Percentiles rank a stretch among this genome's conserved stretches.
phyloP scores from a whole-genome alignment of 2,888 invertebrate species.

The Eupithecia dodoneata region DNA sequence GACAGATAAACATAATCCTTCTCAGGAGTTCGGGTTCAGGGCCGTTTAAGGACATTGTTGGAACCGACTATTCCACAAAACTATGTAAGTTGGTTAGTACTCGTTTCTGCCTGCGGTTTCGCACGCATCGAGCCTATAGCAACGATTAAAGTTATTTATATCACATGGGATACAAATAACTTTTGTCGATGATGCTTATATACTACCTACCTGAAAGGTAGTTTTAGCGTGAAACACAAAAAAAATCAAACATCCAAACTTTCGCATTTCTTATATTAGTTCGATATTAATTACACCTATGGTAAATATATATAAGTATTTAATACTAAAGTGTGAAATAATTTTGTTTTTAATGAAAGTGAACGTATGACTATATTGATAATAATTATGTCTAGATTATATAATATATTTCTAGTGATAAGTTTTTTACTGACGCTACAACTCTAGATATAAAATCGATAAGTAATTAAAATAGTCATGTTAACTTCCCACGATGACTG shows the following conservation, averaged over 20 bases:
- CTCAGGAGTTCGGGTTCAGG: constrained; percentile 62
- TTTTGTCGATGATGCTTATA: too few relatives aligned
- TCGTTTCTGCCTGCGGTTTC: background rate
- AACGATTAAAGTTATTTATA: too few relatives aligned
- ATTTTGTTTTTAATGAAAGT: background rate
- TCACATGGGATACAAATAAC: too few relatives aligned
- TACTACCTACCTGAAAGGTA: too few relatives aligned
- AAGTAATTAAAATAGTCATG: constrained; percentile 44
- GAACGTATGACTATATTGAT: background rate
- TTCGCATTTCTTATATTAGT: too few relatives aligned
- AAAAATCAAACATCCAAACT: too few relatives aligned
- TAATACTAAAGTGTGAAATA: background rate
- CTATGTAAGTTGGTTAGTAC: background rate
- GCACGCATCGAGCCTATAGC: background rate
- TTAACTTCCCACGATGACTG: constrained; percentile 56
- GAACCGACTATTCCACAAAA: constrained; percentile 29
- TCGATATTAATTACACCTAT: too few relatives aligned
- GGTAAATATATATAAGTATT: too few relatives aligned
- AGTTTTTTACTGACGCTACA: constrained; percentile 35
- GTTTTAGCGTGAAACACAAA: too few relatives aligned
- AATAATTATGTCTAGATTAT: too few relatives aligned
- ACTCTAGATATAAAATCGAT: constrained; percentile 32
- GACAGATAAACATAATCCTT: constrained; percentile 68
- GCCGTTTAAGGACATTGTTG: constrained; percentile 61
- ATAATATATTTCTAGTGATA: background rate